Evolutionary conservation across 2,113 vertebrate species (phyloP), one percentile per base, ranked within the genome.

Genomic region (Narcine bancroftii): DNA sequence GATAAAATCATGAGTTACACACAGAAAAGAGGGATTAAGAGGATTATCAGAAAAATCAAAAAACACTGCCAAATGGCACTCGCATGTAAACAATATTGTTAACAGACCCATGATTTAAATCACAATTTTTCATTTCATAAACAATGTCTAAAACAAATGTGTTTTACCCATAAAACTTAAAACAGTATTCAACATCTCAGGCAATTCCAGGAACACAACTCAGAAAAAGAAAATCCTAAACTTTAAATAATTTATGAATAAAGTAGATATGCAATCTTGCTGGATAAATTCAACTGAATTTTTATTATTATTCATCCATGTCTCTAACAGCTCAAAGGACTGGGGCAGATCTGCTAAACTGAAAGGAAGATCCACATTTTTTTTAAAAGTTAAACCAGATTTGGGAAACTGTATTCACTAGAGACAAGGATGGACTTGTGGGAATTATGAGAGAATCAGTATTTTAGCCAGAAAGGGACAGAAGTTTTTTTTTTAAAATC

Each of bases 1-100:
- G 83, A 87, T 63, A 63, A n/a, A 87, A 87, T 87, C 83, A 87
- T 63, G 56, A 60, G 19, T 36, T 63, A n/a, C 19, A 87, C 56
- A 87, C 50, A 87, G 21, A 87, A 15, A 60, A 87, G n/a, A 36
- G 56, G 83, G 56, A 87, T 87, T 63, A 63, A 19, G 53, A 87
- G 17, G 56, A 87, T 87, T 87, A 87, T 39, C 29, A 17, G 19
- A 6, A 63, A 63, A n/a, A n/a, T 87, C 60, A 29, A 79, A 79
- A 47, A 47, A 79, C 45, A 50, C 24, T 79, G 76, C 76, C 47
- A 47, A 79, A 79, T 79, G 45, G 45, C 6, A 79, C 5, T 26
- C 24, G 7, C 76, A 47, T 47, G 19, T 45, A 79, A 26, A 79
- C 39, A 79, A 79, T 79, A 79, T 47, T 79, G 42, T 69, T 29